phyloP scores from a whole-genome alignment of 2,797 vertebrate species.

The Sebastolobus alascanus region DNA sequence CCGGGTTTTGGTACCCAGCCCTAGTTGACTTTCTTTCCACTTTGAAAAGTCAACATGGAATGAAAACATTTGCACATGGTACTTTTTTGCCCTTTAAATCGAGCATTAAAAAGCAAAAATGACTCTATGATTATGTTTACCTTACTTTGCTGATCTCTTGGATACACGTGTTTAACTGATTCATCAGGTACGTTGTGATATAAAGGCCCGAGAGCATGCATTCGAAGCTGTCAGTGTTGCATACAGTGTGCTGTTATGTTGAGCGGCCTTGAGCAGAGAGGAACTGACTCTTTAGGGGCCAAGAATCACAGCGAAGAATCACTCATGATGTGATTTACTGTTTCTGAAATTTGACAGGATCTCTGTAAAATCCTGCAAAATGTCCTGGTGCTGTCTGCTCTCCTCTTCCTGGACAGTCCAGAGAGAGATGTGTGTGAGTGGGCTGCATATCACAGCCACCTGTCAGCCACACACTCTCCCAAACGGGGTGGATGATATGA shows the following conservation, averaged over 20 bases:
- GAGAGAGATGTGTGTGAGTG: constrained; percentile 52
- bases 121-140: background rate
- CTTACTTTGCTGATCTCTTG: background rate
- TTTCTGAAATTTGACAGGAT: constrained; percentile 1
- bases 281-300: background rate
- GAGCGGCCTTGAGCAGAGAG: background rate
- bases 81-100: background rate
- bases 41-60: constrained; percentile 2
- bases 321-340: background rate
- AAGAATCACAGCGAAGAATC: constrained; percentile 9
- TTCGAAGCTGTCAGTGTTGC: background rate
- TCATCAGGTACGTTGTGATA: background rate
- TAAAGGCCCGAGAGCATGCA: background rate
- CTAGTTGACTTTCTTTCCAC: background rate
- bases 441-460: constrained; percentile 55
- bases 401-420: constrained; percentile 42
- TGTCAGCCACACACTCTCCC: constrained; percentile 49
- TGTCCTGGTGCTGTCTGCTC: constrained; percentile 27
- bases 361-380: constrained; percentile 1
- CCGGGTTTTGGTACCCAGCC: no score
- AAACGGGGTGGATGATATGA: constrained; percentile 52
- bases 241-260: background rate
- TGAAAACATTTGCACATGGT: background rate
- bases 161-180: background rate
- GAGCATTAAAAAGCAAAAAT: background rate